A percentile compares a stretch with the other conserved stretches of the same genome.
phyloP scores from a whole-genome alignment of 2,113 vertebrate genomes.

The Toxostoma redivivum region DNA sequence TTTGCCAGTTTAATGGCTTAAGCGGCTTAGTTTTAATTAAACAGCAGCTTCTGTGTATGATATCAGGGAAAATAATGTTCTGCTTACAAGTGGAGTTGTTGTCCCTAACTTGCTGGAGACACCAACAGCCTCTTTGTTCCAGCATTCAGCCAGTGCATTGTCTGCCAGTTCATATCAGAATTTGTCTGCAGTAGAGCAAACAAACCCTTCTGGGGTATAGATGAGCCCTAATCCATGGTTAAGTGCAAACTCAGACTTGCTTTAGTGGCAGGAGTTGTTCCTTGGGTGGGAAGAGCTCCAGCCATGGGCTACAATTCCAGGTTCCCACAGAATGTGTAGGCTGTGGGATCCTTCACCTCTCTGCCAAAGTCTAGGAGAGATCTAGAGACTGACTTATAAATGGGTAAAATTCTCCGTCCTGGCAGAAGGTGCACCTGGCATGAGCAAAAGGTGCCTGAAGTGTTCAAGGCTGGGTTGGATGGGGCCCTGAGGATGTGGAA shows the following conservation, averaged over 20 bases:
- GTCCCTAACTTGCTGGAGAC: neutral
- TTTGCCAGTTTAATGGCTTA: conserved; percentile 62
- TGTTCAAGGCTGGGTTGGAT: neutral
- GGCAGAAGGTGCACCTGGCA: neutral
- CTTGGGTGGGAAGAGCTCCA: neutral
- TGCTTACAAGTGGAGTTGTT: conserved; percentile 2
- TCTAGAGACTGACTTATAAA: neutral
- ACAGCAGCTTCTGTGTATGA: conserved; percentile 23
- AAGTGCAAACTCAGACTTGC: neutral
- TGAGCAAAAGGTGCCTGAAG: neutral
- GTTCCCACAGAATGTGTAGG: neutral
- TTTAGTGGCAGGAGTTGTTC: neutral
- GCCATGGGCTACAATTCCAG: neutral
- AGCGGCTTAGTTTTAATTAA: conserved; percentile 63
- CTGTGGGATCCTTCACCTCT: neutral
- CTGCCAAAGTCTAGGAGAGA: neutral
- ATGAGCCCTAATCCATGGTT: neutral
- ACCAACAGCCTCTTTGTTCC: neutral
- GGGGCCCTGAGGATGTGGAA: neutral
- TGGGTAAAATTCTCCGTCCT: neutral
- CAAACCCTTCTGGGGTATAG: neutral
- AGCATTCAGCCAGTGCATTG: neutral
- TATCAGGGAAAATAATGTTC: conserved; percentile 15
- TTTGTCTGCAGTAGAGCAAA: neutral
- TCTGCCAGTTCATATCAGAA: neutral